Percentiles rank a stretch among this genome's conserved stretches.
phyloP scores from a whole-genome alignment of 2,888 invertebrate genomes.

The Stenolophus ochropezus region DNA sequence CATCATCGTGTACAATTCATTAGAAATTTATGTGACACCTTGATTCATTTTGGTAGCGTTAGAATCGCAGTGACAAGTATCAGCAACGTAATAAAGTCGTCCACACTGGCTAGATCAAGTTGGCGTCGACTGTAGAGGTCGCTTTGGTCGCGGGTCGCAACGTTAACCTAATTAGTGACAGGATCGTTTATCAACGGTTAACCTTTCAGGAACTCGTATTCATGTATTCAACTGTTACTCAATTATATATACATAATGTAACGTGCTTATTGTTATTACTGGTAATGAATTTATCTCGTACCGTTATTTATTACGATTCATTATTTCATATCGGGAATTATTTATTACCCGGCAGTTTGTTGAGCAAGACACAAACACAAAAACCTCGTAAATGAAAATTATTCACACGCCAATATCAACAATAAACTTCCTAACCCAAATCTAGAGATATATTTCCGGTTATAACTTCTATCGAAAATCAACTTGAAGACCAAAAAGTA shows the following conservation, averaged over 20 bases:
- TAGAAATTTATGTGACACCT: neutral
- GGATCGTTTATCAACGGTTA: slow-evolving; percentile 51
- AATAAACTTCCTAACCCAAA: no score
- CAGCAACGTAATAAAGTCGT: neutral
- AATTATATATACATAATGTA: slow-evolving; percentile 39
- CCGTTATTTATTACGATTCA: slow-evolving; percentile 37
- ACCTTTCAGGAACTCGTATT: slow-evolving; percentile 40
- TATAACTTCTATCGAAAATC: no score
- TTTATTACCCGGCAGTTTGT: slow-evolving; percentile 15
- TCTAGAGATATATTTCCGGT: no score
- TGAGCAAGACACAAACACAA: neutral
- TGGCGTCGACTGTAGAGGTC: slow-evolving; percentile 3
- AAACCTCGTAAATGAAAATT: neutral
- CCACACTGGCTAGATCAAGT: neutral
- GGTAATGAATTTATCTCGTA: slow-evolving; percentile 37
- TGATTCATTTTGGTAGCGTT: neutral
- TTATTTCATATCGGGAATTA: slow-evolving; percentile 29
- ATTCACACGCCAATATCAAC: neutral
- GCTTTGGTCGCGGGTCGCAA: slow-evolving; percentile 27
- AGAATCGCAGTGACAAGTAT: neutral
- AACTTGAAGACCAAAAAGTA: no score
- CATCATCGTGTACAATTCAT: neutral
- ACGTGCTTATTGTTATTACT: slow-evolving; percentile 34
- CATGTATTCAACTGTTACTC: slow-evolving; percentile 39
- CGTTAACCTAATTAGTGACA: slow-evolving; percentile 51